phyloP scores from a whole-genome alignment of 1,140 invertebrate genomes.

The Daktulosphaira vitifoliae region DNA sequence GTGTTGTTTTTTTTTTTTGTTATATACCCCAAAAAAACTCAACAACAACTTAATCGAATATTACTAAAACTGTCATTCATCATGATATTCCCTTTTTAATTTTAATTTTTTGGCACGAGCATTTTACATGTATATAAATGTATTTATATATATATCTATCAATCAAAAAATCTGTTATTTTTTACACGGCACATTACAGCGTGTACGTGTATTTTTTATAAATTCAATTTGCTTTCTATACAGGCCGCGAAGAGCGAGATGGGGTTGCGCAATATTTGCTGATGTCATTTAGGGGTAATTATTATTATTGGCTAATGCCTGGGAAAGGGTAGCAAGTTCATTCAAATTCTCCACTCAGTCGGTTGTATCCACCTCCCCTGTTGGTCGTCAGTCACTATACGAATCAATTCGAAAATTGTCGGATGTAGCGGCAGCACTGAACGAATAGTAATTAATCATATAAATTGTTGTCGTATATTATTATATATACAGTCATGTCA shows the following conservation, averaged over 20 bases:
- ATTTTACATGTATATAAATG: too few species aligned
- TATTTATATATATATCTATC: too few species aligned
- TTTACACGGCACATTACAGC: conserved; percentile 15
- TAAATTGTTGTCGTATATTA: conserved; percentile 27
- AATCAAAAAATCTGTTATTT: conserved; percentile 32
- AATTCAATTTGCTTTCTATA: conserved; percentile 26
- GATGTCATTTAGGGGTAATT: conserved; percentile 33
- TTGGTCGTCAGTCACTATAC: not conserved
- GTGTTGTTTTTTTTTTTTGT: too few species aligned
- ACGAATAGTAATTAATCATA: conserved; percentile 31
- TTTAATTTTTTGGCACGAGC: conserved; percentile 13
- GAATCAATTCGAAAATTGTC: conserved; percentile 27
- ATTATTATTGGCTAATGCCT: conserved; percentile 33
- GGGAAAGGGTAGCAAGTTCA: conserved; percentile 33
- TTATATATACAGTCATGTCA: conserved; percentile 28
- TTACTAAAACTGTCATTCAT: conserved; percentile 33
- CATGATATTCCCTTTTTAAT: conserved; percentile 16
- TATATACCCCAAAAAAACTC: not conserved
- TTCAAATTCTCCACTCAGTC: conserved; percentile 32
- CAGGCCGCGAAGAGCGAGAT: conserved; percentile 2
- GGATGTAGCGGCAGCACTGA: too few species aligned
- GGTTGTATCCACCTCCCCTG: not conserved
- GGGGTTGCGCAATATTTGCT: conserved; percentile 30
- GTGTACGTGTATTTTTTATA: conserved; percentile 6
- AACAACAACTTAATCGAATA: conserved; percentile 29